Evolutionary conservation across 2,113 vertebrate species (phyloP), one percentile per base, ranked within the genome.

Genomic region (Tetraodon nigroviridis): DNA sequence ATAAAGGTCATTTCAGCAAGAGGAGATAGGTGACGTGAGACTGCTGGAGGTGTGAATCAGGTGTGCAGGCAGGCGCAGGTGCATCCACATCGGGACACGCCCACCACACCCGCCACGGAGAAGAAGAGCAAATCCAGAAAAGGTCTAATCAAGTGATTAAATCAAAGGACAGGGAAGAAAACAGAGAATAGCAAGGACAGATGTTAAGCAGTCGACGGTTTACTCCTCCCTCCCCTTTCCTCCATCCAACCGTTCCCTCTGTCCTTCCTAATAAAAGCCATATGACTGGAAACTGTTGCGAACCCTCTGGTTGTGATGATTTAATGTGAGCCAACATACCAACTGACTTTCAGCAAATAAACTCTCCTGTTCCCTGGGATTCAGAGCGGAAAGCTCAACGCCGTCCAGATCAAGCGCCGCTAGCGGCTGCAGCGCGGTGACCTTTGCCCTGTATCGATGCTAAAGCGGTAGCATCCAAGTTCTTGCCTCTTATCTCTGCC

Each of bases 221-320:
- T 19, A 71, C 67, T 75, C 14, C 64, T 48, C 69, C 57, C 56
- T 37, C 45, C 58, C 45, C 42, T 63, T 61, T 79, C 21, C 59
- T 63, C 49, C 52, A 19, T 64, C 66, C 57, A 41, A 29, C 58
- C 7, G 17, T 51, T 48, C 55, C 27, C 65, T 61, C 64, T 3
- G 29, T 53, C 18, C 12, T 32, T 56, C 51, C 52, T 80, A 82
- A 84, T 82, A 75, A 69, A 76, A 82, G 61, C 72, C 44, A 55
- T 64, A 72, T 76, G 80, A 75, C 58, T 67, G 53, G 58, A 73
- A 60, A 75, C 21, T 37, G 32, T 37, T 37, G 32, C 32, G 32
- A 37, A 37, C 32, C 32, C 32, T 37, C 32, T 37, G 32, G 32
- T 11, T 47, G 51, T 41, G 56, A 66, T 58, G 69, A 67, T 67